Percentiles rank a stretch among this genome's conserved stretches.
Conservation (phyloP, 2,888 invertebrate genomes). For the Choristoneura rosaceana region DNA sequence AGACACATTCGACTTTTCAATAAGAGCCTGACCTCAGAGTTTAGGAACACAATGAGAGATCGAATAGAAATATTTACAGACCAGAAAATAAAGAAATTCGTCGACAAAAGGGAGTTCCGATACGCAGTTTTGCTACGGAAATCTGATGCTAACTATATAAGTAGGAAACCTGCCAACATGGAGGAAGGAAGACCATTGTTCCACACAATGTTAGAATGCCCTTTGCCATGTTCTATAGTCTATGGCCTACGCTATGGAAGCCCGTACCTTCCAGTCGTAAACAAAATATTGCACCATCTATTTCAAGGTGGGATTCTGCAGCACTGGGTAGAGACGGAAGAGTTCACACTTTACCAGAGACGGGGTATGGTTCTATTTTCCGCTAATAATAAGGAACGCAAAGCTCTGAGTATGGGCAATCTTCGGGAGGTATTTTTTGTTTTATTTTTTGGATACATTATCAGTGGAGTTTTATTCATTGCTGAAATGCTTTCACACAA, state of each 20-base stretch:
- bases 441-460: conserved; percentile 59
- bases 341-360: conserved; percentile 55
- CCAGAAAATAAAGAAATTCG: conserved; percentile 62
- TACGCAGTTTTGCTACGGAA: conserved; percentile 81
- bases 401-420: conserved; percentile 66
- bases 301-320: conserved; percentile 82
- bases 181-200: conserved; percentile 74
- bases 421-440: conserved; percentile 79
- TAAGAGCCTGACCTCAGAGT: conserved; percentile 60
- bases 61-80: conserved; percentile 72
- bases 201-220: conserved; percentile 79
- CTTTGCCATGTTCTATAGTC: conserved; percentile 84
- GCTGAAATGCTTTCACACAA: conserved; percentile 57
- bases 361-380: conserved; percentile 48
- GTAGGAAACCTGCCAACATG: conserved; percentile 63
- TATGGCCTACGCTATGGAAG: conserved; percentile 86
- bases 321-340: conserved; percentile 70
- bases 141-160: conserved; percentile 69
- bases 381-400: conserved; percentile 63
- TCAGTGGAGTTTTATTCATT: conserved; percentile 62
- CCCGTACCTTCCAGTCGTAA: conserved; percentile 79
- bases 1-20: conserved; percentile 66
- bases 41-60: conserved; percentile 56
- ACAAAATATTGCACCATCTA: conserved; percentile 73
- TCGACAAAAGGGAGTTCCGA: conserved; percentile 71